A percentile compares a stretch with the other conserved stretches of the same genome.
Evolutionary conservation across 1,140 invertebrate species (phyloP).

Genomic region (Chrysomallon squamiferum): DNA sequence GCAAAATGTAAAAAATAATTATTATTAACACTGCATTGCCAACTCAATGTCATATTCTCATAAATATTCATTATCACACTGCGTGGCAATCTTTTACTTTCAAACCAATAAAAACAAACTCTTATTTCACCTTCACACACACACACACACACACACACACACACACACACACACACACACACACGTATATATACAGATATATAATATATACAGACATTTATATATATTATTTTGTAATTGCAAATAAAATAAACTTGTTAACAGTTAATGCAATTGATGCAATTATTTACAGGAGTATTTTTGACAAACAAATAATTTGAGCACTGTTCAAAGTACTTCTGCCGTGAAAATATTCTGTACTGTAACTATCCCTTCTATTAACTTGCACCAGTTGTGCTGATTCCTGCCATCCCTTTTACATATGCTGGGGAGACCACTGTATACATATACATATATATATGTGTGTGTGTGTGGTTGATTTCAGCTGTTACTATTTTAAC

Average conservation of each 20-base stretch:
- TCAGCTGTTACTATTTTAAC: too few species aligned
- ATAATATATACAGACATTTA: neutral
- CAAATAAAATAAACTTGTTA: neutral
- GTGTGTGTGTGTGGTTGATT: too few species aligned
- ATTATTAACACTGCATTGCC: neutral
- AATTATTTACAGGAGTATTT: too few species aligned
- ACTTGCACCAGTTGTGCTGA: too few species aligned
- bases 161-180: neutral
- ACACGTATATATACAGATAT: neutral
- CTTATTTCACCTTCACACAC: neutral
- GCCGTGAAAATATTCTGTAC: too few species aligned
- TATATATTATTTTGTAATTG: neutral
- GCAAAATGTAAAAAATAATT: neutral
- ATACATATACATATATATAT: too few species aligned
- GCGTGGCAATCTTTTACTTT: neutral
- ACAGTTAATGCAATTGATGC: too few species aligned
- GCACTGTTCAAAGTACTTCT: too few species aligned
- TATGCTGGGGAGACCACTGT: too few species aligned
- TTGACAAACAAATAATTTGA: neutral
- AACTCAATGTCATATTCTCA: neutral
- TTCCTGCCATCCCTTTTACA: too few species aligned
- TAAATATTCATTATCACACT: neutral
- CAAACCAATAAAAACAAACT: neutral
- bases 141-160: neutral
- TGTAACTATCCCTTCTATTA: too few species aligned